Conservation (phyloP, 2,797 vertebrate genomes). For the Hybognathus amarus region DNA sequence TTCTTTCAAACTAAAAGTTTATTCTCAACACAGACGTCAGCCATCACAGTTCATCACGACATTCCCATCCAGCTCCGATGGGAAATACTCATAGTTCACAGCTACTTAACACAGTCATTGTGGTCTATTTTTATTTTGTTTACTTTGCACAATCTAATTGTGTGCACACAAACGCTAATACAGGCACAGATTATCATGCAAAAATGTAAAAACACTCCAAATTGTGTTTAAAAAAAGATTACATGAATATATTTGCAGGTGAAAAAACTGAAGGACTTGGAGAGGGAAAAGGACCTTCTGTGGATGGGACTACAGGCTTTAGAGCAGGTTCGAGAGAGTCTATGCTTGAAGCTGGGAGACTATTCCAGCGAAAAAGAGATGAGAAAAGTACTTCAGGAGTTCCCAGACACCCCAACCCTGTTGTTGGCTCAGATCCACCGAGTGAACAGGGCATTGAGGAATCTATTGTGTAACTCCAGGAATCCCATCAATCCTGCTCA, state of each 20-base stretch:
- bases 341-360: background rate
- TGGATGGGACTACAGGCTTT: constrained; percentile 42
- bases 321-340: constrained; percentile 16
- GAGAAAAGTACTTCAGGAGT: background rate
- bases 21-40: constrained; percentile 3
- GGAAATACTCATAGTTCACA: constrained; percentile 10
- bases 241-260: constrained; percentile 26
- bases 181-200: background rate
- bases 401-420: background rate
- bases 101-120: constrained; percentile 29
- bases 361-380: background rate
- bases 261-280: constrained; percentile 46
- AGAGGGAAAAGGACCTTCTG: constrained; percentile 43
- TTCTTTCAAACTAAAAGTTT: background rate
- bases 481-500: background rate
- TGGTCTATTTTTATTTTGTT: constrained; percentile 22
- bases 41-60: constrained; percentile 39
- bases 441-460: constrained; percentile 28
- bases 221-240: background rate
- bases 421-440: constrained; percentile 9
- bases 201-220: background rate
- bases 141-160: background rate
- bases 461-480: constrained; percentile 1
- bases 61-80: constrained; percentile 13
- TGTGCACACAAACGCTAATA: background rate